These are phyloP conservation scores for Pterocles gutturalis DNA, from an alignment of 2,113 vertebrate species.

Conservation along the genomic window DNA sequence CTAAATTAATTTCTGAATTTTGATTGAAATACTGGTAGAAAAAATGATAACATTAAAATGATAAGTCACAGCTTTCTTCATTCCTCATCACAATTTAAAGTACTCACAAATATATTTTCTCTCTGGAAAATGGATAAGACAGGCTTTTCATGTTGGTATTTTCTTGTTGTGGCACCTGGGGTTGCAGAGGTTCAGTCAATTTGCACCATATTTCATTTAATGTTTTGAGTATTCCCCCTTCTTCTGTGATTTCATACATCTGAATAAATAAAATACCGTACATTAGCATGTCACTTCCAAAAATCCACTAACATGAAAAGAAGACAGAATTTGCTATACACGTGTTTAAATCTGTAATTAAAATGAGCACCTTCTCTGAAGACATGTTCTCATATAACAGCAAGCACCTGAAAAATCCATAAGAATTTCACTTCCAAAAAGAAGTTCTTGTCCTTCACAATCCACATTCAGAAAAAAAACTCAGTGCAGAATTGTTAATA, in stretches of 20 bases:
- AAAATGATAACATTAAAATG: not conserved
- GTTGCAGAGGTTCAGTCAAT: slow-evolving; percentile 87
- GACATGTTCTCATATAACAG: not conserved
- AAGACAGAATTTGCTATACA: not conserved
- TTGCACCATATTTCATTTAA: slow-evolving; percentile 81
- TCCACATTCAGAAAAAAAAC: not conserved
- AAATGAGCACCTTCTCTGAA: not conserved
- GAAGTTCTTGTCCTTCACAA: not conserved
- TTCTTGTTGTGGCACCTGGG: slow-evolving; percentile 83
- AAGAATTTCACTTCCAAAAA: not conserved
- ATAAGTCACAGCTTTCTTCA: not conserved
- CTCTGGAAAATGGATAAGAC: slow-evolving; percentile 92
- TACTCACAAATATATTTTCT: slow-evolving; percentile 96
- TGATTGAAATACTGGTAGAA: not conserved
- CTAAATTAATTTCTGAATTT: not conserved
- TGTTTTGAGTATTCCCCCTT: slow-evolving; percentile 80
- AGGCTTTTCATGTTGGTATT: slow-evolving; percentile 85
- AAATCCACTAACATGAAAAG: not conserved
- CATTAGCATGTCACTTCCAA: not conserved
- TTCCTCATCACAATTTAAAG: not conserved
- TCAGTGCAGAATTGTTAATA: not conserved
- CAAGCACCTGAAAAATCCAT: not conserved
- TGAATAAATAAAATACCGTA: slow-evolving; percentile 53
- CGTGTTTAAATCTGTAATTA: not conserved
- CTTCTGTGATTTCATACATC: slow-evolving; percentile 90